Percentiles rank a stretch among this genome's conserved stretches.
These are phyloP conservation scores for Anisognathus igniventris DNA, from an alignment of 2,797 vertebrate genomes.

Conservation along the genomic window DNA sequence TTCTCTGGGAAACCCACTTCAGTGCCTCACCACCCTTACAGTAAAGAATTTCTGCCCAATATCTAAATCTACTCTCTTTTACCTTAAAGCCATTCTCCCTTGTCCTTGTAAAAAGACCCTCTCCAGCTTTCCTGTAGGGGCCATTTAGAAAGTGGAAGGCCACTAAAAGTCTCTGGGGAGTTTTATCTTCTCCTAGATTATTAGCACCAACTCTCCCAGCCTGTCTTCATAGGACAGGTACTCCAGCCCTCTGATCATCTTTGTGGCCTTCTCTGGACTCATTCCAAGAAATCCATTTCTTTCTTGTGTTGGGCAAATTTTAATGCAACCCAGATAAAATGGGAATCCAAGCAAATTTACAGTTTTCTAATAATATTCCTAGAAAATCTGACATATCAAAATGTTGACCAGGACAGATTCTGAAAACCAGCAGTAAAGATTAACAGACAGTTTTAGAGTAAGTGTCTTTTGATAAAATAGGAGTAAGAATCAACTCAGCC, in stretches of 20 bases:
- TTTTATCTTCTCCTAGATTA: not conserved
- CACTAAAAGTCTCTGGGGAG: not conserved
- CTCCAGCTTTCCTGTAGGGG: not conserved
- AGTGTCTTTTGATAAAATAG: not conserved
- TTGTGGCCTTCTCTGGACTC: not conserved
- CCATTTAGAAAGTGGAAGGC: not conserved
- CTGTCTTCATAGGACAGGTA: not conserved
- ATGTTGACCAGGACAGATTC: not conserved
- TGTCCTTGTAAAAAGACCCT: not conserved
- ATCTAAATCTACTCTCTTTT: not conserved
- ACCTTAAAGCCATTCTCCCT: not conserved
- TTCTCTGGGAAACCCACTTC: not conserved
- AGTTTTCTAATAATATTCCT: not conserved
- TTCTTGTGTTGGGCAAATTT: not conserved
- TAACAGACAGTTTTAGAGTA: not conserved
- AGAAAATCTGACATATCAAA: not conserved
- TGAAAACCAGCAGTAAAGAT: not conserved
- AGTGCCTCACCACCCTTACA: not conserved
- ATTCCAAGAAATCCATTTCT: accelerated
- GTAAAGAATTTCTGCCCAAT: not conserved
- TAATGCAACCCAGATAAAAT: not conserved
- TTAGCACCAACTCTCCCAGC: not conserved
- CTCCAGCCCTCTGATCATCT: not conserved
- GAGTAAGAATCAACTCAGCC: not conserved
- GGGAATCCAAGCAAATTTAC: not conserved